Evolutionary conservation across 2,797 vertebrate genomes (phyloP), one percentile per base, ranked within the genome.

Genomic region (Pangasius larnaudii): DNA sequence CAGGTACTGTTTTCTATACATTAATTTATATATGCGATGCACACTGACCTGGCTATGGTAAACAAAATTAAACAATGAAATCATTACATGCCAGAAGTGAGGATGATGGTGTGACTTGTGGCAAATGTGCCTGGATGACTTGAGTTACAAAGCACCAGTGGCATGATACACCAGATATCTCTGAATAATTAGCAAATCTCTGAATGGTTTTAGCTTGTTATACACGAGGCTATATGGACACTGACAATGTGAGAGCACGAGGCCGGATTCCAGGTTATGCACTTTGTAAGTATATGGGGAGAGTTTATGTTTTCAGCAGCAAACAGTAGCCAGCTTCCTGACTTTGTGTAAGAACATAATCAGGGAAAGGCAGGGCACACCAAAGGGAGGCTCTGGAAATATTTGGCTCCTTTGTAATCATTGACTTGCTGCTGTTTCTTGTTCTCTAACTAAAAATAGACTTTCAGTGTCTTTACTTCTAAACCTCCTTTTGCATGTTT

Each of bases 281-380:
- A 77, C 46, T 63, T 46, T 78, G 49, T 85, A 86, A 77, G 71
- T 51, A 22, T n/a, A 39, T 77, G 49, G 51, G 30, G 63, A 83
- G 78, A 82, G 87, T 86, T 84, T 82, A 61, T 80, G 86, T 90
- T 90, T 89, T 84, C 85, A 91, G 87, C 87, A 89, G 79, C 58
- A 53, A 69, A 72, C 63, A 84, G 85, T 83, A 79, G 71, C 83
- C 58, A 24, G 56, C 83, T 93, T 92, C 91, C 91, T 92, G 91
- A 91, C 91, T 93, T 92, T 92, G 91, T 93, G 91, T 90, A 69
- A 85, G 90, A 90, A 86, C 78, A 92, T 90, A 92, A 92, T 92
- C 87, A 84, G 63, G 87, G 81, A 85, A 88, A 86, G 65, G 69
- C 36, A 67, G 81, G 84, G 82, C 58, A 71, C 30, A 42, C 79